Percentiles rank a stretch among this genome's conserved stretches.
These are phyloP conservation scores for Rhinatrema bivittatum DNA, from an alignment of 2,797 vertebrate species.

Conservation along the genomic window DNA sequence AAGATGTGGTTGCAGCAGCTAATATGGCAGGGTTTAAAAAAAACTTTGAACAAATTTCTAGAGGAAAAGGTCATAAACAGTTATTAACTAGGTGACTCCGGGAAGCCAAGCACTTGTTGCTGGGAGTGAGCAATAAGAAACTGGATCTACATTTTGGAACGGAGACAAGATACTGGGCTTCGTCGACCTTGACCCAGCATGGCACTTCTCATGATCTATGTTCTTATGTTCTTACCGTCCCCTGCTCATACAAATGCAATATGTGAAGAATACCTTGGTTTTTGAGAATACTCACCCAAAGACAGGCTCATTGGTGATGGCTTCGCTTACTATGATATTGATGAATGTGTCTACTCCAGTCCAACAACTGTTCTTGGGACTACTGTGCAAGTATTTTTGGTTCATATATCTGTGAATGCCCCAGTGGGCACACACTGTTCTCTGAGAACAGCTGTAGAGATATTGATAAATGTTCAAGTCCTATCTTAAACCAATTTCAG, in stretches of 20 bases:
- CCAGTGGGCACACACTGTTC: constrained; percentile 32
- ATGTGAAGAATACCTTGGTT: not conserved
- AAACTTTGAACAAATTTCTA: no score
- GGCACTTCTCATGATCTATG: no score
- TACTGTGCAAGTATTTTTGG: constrained; percentile 14
- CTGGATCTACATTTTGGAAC: no score
- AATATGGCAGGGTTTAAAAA: no score
- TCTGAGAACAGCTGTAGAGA: constrained; percentile 36
- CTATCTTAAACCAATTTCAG: constrained; percentile 10
- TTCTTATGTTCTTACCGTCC: no score
- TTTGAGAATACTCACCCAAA: constrained; percentile 39
- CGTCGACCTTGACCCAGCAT: no score
- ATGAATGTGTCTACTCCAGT: constrained; percentile 5
- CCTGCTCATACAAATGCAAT: constrained; percentile 19
- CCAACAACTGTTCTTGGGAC: not conserved
- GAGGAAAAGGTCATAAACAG: no score
- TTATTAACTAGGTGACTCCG: no score
- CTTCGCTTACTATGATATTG: constrained; percentile 33
- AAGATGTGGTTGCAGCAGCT: no score
- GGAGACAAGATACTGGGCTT: no score
- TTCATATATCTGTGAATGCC: constrained; percentile 23
- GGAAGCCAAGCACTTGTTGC: no score
- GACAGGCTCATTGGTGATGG: constrained; percentile 51
- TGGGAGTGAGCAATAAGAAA: no score
- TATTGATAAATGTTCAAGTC: constrained; percentile 42